Conservation (phyloP, 2,888 invertebrate species). For the Busseola fusca region DNA sequence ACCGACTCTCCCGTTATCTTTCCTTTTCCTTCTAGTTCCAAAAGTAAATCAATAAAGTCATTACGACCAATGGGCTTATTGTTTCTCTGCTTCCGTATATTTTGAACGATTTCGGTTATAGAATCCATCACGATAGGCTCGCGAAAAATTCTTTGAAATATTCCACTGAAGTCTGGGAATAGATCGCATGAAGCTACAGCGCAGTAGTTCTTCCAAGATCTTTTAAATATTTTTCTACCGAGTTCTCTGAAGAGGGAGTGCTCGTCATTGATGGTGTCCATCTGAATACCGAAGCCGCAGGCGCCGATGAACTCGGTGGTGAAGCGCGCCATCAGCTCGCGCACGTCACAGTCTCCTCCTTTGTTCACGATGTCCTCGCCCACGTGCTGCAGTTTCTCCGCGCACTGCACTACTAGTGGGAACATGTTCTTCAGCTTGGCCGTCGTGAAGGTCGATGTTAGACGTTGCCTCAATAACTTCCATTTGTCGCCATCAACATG, state of each 20-base stretch:
- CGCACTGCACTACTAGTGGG: conserved; percentile 76
- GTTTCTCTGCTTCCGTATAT: conserved; percentile 72
- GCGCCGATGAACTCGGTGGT: conserved; percentile 78
- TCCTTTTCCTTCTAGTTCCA: conserved; percentile 71
- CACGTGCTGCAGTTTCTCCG: conserved; percentile 71
- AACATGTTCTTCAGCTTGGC: conserved; percentile 81
- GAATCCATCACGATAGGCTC: conserved; percentile 57
- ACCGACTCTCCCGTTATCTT: conserved; percentile 75
- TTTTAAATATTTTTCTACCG: conserved; percentile 67
- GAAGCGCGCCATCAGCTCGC: conserved; percentile 76
- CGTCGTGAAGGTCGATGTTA: conserved; percentile 80
- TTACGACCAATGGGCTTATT: conserved; percentile 73
- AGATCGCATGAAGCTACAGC: conserved; percentile 67
- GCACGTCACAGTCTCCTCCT: conserved; percentile 69
- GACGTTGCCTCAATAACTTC: conserved; percentile 76
- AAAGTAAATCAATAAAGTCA: conserved; percentile 75
- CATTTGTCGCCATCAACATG: conserved; percentile 77
- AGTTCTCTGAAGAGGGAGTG: conserved; percentile 70
- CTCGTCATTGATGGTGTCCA: conserved; percentile 73
- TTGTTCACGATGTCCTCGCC: conserved; percentile 66
- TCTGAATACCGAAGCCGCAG: conserved; percentile 76
- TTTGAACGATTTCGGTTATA: conserved; percentile 65
- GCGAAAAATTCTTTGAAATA: conserved; percentile 46
- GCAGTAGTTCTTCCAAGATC: conserved; percentile 57
- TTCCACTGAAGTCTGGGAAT: conserved; percentile 68